These are phyloP conservation scores for Tricholaema leucomelas DNA, from an alignment of 2,113 vertebrate species.

Conservation along the genomic window DNA sequence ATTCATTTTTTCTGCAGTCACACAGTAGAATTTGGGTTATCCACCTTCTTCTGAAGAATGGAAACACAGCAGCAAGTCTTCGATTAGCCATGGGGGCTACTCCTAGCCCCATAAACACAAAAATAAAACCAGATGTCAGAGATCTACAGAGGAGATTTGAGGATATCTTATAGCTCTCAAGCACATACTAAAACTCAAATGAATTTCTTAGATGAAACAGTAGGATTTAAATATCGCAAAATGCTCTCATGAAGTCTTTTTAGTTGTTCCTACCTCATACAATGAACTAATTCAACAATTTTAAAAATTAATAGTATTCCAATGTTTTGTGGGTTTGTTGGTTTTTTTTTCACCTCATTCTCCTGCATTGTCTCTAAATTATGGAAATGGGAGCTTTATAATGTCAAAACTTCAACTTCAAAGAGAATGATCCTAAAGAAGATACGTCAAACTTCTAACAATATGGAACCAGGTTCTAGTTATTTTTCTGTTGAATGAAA, in stretches of 20 bases:
- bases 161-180: background rate
- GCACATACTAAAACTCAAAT: slow-evolving; percentile 29
- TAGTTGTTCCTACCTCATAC: background rate
- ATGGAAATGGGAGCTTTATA: background rate
- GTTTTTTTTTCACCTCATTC: no score
- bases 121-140: slow-evolving; percentile 38
- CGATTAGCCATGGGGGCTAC: background rate
- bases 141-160: background rate
- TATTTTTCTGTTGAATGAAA: background rate
- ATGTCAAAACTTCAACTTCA: background rate
- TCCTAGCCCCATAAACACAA: background rate
- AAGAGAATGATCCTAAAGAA: background rate
- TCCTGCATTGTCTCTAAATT: background rate
- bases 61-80: background rate
- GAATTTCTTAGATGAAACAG: background rate
- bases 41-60: background rate
- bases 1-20: background rate
- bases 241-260: background rate
- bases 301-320: background rate
- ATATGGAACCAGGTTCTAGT: background rate
- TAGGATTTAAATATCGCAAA: background rate
- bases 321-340: background rate
- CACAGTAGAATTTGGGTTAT: background rate
- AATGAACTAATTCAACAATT: background rate
- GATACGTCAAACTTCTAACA: rapidly evolving